These are phyloP conservation scores for Drosophila atripex DNA, from an alignment of 2,888 invertebrate genomes.

Conservation along the genomic window DNA sequence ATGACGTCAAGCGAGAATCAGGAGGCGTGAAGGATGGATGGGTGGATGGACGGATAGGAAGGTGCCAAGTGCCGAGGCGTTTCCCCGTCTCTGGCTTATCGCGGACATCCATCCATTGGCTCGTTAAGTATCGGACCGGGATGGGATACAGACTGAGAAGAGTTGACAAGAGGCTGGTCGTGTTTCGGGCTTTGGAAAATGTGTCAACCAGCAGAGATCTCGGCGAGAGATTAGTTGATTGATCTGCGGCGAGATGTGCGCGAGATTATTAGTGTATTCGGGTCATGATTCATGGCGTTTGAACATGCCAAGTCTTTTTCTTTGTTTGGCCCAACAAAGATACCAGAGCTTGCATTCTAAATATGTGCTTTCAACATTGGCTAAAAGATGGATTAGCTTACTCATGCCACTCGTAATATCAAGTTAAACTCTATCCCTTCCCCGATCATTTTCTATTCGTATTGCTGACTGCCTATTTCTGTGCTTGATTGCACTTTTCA, in stretches of 20 bases:
- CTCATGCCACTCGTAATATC: neutral
- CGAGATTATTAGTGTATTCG: constrained; percentile 9
- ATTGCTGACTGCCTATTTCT: constrained; percentile 4
- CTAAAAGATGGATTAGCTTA: too few relatives aligned
- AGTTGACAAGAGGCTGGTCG: constrained; percentile 16
- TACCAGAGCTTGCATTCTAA: neutral
- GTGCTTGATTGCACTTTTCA: constrained; percentile 17
- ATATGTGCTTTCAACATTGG: neutral
- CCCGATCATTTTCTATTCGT: constrained; percentile 30
- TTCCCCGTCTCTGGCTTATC: constrained; percentile 9
- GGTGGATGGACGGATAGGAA: constrained; percentile 22
- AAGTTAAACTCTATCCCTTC: constrained; percentile 16
- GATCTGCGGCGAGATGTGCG: constrained; percentile 22
- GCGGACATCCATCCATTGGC: constrained; percentile 5
- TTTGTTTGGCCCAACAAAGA: neutral
- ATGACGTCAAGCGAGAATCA: constrained; percentile 30
- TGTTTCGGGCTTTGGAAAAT: constrained; percentile 18
- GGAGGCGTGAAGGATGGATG: constrained; percentile 2
- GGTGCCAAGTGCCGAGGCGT: constrained; percentile 18
- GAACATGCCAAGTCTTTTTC: constrained; percentile 3
- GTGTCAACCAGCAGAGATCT: constrained; percentile 33
- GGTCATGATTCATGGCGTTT: constrained; percentile 18
- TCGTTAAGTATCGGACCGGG: constrained; percentile 14
- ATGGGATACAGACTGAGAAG: constrained; percentile 12
- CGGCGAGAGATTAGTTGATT: constrained; percentile 30